Evolutionary conservation across 2,797 vertebrate genomes (phyloP).

Genomic region (Rhyacichthys aspro): DNA sequence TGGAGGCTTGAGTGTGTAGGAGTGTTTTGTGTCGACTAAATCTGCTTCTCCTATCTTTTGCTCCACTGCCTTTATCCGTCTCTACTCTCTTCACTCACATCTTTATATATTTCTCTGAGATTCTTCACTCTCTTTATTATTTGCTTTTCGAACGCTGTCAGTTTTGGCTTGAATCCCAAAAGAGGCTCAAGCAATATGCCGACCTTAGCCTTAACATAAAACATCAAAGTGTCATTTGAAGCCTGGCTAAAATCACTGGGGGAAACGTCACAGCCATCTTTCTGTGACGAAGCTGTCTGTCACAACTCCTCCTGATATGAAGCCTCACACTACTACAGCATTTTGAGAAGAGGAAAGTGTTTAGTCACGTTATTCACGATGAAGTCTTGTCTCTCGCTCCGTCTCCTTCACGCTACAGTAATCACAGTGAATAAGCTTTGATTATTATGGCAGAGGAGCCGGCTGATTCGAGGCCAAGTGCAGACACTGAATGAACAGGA

Average conservation of each 20-base stretch:
- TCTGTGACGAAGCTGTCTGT: conserved; percentile 49
- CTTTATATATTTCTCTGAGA: conserved; percentile 23
- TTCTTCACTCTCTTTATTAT: conserved; percentile 4
- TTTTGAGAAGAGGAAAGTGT: conserved; percentile 19
- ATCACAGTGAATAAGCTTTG: conserved; percentile 53
- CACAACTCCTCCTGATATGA: conserved; percentile 29
- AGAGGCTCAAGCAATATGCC: conserved; percentile 24
- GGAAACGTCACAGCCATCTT: conserved; percentile 4
- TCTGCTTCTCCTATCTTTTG: conserved; percentile 50
- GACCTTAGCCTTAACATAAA: conserved; percentile 35
- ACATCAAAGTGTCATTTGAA: conserved; percentile 34
- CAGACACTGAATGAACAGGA: conserved; percentile 18
- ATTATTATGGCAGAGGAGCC: conserved; percentile 39
- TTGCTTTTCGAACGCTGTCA: not conserved
- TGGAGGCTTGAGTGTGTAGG: conserved; percentile 54
- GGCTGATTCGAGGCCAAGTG: conserved; percentile 37
- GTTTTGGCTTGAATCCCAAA: conserved; percentile 8
- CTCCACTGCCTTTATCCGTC: conserved; percentile 35
- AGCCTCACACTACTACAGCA: conserved; percentile 13
- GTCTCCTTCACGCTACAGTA: conserved; percentile 48
- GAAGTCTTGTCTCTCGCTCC: conserved; percentile 27
- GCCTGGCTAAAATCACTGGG: not conserved
- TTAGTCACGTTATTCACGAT: conserved; percentile 45
- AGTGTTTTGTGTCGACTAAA: conserved; percentile 62
- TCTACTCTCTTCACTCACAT: conserved; percentile 21